Conservation (phyloP, 1,140 invertebrate species). For the Papilio xuthus region DNA sequence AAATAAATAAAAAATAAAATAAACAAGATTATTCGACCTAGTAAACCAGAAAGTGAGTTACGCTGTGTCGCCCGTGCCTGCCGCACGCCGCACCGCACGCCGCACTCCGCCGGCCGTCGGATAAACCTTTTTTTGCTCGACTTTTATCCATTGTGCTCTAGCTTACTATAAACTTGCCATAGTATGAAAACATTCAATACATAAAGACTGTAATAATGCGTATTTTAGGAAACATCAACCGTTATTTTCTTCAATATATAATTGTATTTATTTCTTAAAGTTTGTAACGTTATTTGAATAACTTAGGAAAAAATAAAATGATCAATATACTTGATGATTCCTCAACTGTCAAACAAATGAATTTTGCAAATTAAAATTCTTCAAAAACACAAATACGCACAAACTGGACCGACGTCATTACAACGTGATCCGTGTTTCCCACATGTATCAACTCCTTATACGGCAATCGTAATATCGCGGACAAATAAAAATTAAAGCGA, state of each 20-base stretch:
- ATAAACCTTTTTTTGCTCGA: slow-evolving; percentile 58
- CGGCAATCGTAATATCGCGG: slow-evolving; percentile 47
- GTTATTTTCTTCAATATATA: no score
- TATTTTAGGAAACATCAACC: neutral
- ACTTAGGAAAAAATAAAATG: neutral
- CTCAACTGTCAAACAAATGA: neutral
- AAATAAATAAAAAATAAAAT: slow-evolving; percentile 61
- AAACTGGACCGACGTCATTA: neutral
- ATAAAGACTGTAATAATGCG: neutral
- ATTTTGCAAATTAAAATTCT: slow-evolving; percentile 4
- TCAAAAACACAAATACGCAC: neutral
- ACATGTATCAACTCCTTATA: slow-evolving; percentile 56
- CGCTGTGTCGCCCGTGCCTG: slow-evolving; percentile 37
- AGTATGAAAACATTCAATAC: neutral
- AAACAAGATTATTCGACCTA: slow-evolving; percentile 70
- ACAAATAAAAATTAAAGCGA: slow-evolving; percentile 28
- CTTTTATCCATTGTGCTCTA: slow-evolving; percentile 49
- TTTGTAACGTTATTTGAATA: neutral
- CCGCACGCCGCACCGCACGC: slow-evolving; percentile 39
- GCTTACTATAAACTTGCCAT: neutral
- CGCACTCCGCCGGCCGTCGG: slow-evolving; percentile 58
- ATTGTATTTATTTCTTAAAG: neutral
- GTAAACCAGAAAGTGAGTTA: slow-evolving; percentile 69
- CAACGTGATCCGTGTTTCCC: slow-evolving; percentile 46
- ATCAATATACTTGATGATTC: neutral